Percentiles rank a stretch among this genome's conserved stretches.
Evolutionary conservation across 2,797 vertebrate species (phyloP).

Genomic region (Phalloptychus januarius): DNA sequence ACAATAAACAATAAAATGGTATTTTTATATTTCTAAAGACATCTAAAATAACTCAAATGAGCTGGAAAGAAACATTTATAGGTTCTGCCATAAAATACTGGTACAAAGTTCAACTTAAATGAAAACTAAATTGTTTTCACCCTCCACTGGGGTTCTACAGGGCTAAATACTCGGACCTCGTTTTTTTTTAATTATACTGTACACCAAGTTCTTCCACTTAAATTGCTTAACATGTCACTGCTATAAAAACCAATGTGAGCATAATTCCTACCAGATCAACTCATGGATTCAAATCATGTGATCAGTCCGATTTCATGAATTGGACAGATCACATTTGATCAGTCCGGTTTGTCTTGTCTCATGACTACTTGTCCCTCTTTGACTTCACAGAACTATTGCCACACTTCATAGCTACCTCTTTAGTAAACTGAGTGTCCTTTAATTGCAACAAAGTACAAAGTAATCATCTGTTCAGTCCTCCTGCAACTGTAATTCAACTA

Average conservation of each 20-base stretch:
- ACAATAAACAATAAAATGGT: conserved; percentile 35
- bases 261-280: background rate
- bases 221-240: background rate
- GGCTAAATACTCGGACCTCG: background rate
- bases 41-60: conserved; percentile 3
- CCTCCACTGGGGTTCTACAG: background rate
- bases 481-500: background rate
- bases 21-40: conserved; percentile 4
- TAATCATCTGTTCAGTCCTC: background rate
- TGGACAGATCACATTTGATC: background rate
- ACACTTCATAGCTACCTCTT: background rate
- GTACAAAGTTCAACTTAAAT: background rate
- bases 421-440: background rate
- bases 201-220: background rate
- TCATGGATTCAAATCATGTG: too few relatives aligned
- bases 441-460: background rate
- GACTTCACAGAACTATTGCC: background rate
- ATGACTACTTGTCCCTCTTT: background rate
- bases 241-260: background rate
- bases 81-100: background rate
- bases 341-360: background rate
- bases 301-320: too few relatives aligned
- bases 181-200: background rate
- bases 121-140: background rate
- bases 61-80: background rate